Base-by-base conservation (phyloP, 2,888 invertebrate genomes). In the Eumerus sabulonum region DNA sequence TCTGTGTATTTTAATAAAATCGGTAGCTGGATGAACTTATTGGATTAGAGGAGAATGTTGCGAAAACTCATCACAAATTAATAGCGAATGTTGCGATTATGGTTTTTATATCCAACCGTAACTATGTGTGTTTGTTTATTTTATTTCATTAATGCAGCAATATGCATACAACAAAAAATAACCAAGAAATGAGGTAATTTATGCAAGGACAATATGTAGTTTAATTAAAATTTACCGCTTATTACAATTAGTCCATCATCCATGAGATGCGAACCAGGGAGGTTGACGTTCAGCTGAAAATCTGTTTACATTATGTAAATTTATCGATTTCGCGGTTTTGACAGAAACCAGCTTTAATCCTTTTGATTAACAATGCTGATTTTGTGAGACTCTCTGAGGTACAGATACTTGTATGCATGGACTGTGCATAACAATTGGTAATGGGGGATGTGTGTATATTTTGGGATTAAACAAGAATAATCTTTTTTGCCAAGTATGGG, bases 1-100 rank as follows among this genome's bases (percentile, higher is more conserved):
- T n/a, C n/a, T 79, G 79, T 79, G 74, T 79, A 79, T 74, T 79
- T 79, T 79, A 79, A 73, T 73, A 48, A 74, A 79, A 79, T 70
- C 51, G 47, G 42, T 40, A 45, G 57, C 36, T 36, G 68, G 68
- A 13, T 54, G 36, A 79, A 79, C 45, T 79, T 79, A 79, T 79
- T 79, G 79, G 79, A 79, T 79, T 79, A 79, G 79, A 74, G 79
- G 19, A 70, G 56, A 17, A 70, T 79, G 74, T 79, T 74, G 19
- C 74, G 54, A 79, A 79, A 79, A 74, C 68, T 79, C 79, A 79
- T 79, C 54, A 60, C 56, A 73, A 74, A 70, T 79, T 19, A 62
- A 79, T 54, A 56, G 2, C 27, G 17, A 63, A 47, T 53, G 35
- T 60, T 73, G 48, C 73, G 73, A 73, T 79, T 79, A 79, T 77